Base-by-base conservation (phyloP, 1,140 invertebrate species). In the Drosophila fuyamai region DNA sequence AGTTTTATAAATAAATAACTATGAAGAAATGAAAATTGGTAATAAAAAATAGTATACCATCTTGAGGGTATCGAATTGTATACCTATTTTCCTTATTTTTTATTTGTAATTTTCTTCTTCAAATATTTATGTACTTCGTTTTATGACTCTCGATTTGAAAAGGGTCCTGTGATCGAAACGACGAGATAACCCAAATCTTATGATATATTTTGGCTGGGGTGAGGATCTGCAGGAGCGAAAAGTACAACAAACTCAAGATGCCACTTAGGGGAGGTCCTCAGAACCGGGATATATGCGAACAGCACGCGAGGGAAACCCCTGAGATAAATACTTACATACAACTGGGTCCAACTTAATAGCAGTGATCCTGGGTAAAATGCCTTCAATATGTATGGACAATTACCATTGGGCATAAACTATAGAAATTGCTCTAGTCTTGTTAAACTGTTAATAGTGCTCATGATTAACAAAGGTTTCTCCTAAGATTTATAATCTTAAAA, bases 151-250 rank as follows among this genome's bases (percentile, higher is more conserved):
- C n/a, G 48, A 32, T 8, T 1, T 32, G 48, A 35, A 14, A 50
- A 35, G 48, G 48, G 29, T 50, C 48, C 5, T 5, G 13, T 14
- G 48, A 50, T 50, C 48, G 29, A 50, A 50, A 35, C 32, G 27
- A n/a, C 47, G 13, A 48, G 53, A 61, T 61, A 60, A 16, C 12
- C 8, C 18, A 6, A 23, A 27, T 61, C 16, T 59, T 8, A 50
- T 14, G 4, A n/a, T 6, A 40, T 16, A 60, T 27, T 55, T 12
- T n/a, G 36, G 51, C 29, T 60, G 58, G 56, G n/a, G 51, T 10
- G 51, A 57, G 59, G 35, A 32, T 59, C 59, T 58, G 18, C 8
- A 7, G 12, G 16, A 12, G 23, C 13, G n/a, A 58, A 61, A 60
- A n/a, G 32, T 56, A 60, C 58, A 55, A 60, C 18, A 5, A 32